phyloP scores from a whole-genome alignment of 2,888 invertebrate genomes.

The Drosophila birchii region DNA sequence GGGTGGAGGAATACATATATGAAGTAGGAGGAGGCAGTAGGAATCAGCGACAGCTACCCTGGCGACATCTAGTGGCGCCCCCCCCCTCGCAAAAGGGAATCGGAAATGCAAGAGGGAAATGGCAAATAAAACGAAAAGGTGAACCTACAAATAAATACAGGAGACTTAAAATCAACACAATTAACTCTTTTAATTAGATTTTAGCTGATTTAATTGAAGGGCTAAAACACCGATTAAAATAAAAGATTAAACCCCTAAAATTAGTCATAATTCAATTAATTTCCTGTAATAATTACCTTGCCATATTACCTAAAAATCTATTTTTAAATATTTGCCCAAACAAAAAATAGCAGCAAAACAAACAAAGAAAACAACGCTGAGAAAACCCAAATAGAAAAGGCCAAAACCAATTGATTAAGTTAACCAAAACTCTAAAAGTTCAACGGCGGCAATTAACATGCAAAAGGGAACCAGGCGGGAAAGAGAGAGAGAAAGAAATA shows the following conservation, averaged over 20 bases:
- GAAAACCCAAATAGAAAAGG: slow-evolving; percentile 9
- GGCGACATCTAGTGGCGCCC: slow-evolving; percentile 25
- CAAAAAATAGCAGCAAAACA: slow-evolving; percentile 11
- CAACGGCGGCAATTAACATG: slow-evolving; percentile 48
- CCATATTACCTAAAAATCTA: slow-evolving; percentile 5
- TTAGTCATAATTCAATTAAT: not conserved
- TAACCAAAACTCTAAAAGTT: slow-evolving; percentile 43
- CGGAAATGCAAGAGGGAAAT: slow-evolving; percentile 33
- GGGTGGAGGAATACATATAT: slow-evolving; percentile 13
- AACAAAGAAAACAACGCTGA: slow-evolving; percentile 10
- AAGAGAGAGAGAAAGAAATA: slow-evolving; percentile 20
- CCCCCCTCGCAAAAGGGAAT: slow-evolving; percentile 1
- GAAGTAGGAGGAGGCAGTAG: slow-evolving; percentile 6
- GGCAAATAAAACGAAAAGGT: slow-evolving; percentile 9
- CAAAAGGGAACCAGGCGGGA: slow-evolving; percentile 8
- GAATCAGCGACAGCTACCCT: slow-evolving; percentile 10
- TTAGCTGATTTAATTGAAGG: not conserved
- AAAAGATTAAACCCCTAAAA: not conserved
- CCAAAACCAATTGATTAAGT: slow-evolving; percentile 43
- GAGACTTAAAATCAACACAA: slow-evolving; percentile 3
- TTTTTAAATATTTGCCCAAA: slow-evolving; percentile 8
- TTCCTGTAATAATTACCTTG: slow-evolving; percentile 2
- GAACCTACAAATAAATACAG: not conserved
- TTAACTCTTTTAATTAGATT: slow-evolving; percentile 5
- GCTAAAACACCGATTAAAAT: not conserved